Base-by-base conservation (phyloP, 2,113 vertebrate genomes). In the Odontesthes bonariensis region DNA sequence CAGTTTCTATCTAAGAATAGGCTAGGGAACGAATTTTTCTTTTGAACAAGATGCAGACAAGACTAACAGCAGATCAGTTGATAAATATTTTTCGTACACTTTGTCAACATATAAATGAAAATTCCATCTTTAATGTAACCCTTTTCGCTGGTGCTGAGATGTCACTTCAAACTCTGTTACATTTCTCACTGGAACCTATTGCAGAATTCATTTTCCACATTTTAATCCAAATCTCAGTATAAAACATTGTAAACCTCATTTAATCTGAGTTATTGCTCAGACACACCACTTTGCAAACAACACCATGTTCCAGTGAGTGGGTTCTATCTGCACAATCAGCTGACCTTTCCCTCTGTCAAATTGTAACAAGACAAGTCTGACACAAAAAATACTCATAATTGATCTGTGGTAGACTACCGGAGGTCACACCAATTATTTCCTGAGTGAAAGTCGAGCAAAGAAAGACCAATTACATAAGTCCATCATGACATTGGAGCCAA, bases 341-440 rank as follows among this genome's bases (percentile, higher is more conserved):
- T 40, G 83, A 86, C 89, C 89, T 91, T 91, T 91, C 68, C 67
- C 63, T 73, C 65, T 51, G 69, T 62, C 81, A 42, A 49, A 35
- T n/a, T 54, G 57, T 38, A 82, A 74, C 81, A 89, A 79, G 81
- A 66, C 22, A 0, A 33, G 33, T 77, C 80, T 60, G 70, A 84
- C 82, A 81, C 52, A 85, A 82, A 90, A 27, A 85, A 77, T 85
- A 73, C 60, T 53, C 27, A 64, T 79, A 85, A 89, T 86, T 82
- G 74, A 82, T 84, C 75, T 12, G 33, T 19, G 58, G 20, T 63
- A 14, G 71, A 55, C 73, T 87, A 60, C 63, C 49, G 76, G 82
- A 88, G 79, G 82, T 90, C 82, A 77, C 57, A 17, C 78, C 82
- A 90, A 91, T 91, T 89, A 90, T 79, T 83, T 84, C 42, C 67